A percentile compares a stretch with the other conserved stretches of the same genome.
These are phyloP conservation scores for Drosophila ambigua DNA, from an alignment of 1,140 invertebrate species.

Conservation along the genomic window DNA sequence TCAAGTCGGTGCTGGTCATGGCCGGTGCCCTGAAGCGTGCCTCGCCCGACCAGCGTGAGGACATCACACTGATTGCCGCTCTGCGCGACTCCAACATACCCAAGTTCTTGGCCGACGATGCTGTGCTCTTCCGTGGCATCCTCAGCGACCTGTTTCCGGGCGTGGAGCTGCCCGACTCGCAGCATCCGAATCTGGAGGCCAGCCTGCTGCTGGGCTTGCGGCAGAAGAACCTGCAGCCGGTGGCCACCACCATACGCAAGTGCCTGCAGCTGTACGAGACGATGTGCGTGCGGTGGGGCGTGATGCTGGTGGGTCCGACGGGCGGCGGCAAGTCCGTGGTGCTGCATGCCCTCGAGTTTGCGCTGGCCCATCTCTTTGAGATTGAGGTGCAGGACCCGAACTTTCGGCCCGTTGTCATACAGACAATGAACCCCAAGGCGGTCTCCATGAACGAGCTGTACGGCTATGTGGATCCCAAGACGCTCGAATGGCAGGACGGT, in stretches of 20 bases:
- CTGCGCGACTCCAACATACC: constrained; percentile 96
- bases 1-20: constrained; percentile 91
- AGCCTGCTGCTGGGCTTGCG: constrained; percentile 85
- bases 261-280: constrained; percentile 95
- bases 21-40: constrained; percentile 94
- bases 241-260: constrained; percentile 89
- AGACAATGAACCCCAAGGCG: constrained; percentile 94
- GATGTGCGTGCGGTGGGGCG: constrained; percentile 95
- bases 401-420: constrained; percentile 87
- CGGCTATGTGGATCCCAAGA: constrained; percentile 92
- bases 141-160: constrained; percentile 95
- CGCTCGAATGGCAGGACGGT: constrained; percentile 95
- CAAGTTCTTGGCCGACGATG: constrained; percentile 95
- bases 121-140: constrained; percentile 93
- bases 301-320: constrained; percentile 96
- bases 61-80: constrained; percentile 91
- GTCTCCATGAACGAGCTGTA: constrained; percentile 95
- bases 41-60: constrained; percentile 92
- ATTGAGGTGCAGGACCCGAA: constrained; percentile 85
- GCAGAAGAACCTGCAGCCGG: constrained; percentile 86
- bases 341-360: constrained; percentile 87
- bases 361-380: constrained; percentile 87
- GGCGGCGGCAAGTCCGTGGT: constrained; percentile 92
- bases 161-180: constrained; percentile 90
- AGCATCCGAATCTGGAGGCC: constrained; percentile 89